These are phyloP conservation scores for Cryptocephalus primarius DNA, from an alignment of 2,888 invertebrate species.

Conservation along the genomic window DNA sequence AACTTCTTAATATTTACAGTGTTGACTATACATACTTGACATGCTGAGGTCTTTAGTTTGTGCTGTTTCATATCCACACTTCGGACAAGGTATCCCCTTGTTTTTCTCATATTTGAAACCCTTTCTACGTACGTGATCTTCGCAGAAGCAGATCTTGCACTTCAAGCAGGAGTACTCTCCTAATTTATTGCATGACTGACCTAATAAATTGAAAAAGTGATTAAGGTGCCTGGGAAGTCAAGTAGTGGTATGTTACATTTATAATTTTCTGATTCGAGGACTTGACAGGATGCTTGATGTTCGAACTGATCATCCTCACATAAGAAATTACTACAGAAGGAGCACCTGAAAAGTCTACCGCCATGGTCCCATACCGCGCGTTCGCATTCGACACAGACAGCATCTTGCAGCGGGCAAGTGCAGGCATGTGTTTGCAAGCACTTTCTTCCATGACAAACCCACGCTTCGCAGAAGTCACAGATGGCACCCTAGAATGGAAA, in stretches of 20 bases:
- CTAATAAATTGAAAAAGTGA: constrained; percentile 36
- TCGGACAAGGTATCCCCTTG: constrained; percentile 82
- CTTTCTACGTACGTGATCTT: constrained; percentile 88
- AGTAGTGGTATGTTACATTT: constrained; percentile 55
- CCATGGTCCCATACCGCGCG: constrained; percentile 95
- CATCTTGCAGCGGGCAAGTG: constrained; percentile 79
- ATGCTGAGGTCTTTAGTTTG: constrained; percentile 91
- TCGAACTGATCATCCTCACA: constrained; percentile 97
- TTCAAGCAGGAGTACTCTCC: constrained; percentile 92
- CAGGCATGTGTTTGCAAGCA: constrained; percentile 87
- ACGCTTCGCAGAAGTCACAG: constrained; percentile 95
- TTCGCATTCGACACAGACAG: constrained; percentile 85
- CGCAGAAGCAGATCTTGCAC: constrained; percentile 94
- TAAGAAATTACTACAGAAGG: constrained; percentile 77
- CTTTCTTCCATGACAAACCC: constrained; percentile 91
- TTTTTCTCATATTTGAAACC: constrained; percentile 81
- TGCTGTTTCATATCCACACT: constrained; percentile 86
- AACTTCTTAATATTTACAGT: neutral
- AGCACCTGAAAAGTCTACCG: constrained; percentile 81
- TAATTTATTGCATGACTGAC: constrained; percentile 86
- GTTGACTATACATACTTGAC: constrained; percentile 59
- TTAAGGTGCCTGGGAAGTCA: neutral
- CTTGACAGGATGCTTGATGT: constrained; percentile 94
- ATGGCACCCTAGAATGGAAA: constrained; percentile 66
- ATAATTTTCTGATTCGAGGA: constrained; percentile 86